A percentile compares a stretch with the other conserved stretches of the same genome.
These are phyloP conservation scores for Colletes gigas DNA, from an alignment of 1,140 invertebrate species.

Conservation along the genomic window DNA sequence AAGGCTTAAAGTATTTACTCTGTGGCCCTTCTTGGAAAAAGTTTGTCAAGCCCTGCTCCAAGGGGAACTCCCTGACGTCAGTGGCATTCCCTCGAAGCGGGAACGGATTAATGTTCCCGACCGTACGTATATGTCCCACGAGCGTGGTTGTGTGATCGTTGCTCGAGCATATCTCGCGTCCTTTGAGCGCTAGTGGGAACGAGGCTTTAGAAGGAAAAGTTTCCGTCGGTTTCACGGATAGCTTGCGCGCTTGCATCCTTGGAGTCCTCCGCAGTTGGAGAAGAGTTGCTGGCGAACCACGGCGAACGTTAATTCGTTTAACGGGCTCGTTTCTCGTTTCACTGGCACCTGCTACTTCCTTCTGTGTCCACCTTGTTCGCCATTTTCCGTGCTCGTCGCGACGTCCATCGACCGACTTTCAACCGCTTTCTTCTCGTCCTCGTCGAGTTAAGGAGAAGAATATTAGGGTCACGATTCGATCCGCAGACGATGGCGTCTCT, in stretches of 20 bases:
- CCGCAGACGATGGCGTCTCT: too few species aligned
- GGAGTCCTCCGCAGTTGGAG: background rate
- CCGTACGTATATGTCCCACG: too few species aligned
- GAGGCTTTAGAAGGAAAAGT: constrained; percentile 41
- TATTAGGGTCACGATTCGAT: too few species aligned
- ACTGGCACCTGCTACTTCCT: constrained; percentile 36
- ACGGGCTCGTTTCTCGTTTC: constrained; percentile 60
- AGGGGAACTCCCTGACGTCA: too few species aligned
- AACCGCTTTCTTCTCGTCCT: background rate
- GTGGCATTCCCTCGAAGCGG: too few species aligned
- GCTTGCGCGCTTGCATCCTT: background rate
- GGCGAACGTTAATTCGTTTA: constrained; percentile 61
- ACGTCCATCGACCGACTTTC: background rate
- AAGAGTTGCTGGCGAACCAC: constrained; percentile 48
- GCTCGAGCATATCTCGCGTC: too few species aligned
- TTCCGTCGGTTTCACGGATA: constrained; percentile 26
- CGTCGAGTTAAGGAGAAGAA: background rate
- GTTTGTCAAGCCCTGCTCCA: too few species aligned
- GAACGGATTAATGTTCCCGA: too few species aligned
- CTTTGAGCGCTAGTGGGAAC: background rate
- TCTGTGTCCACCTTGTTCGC: too few species aligned
- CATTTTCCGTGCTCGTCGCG: background rate
- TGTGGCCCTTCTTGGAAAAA: too few species aligned
- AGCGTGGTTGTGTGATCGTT: too few species aligned
- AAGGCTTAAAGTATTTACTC: too few species aligned